Evolutionary conservation across 2,888 invertebrate species (phyloP).

Genomic region (Agrotis exclamationis): DNA sequence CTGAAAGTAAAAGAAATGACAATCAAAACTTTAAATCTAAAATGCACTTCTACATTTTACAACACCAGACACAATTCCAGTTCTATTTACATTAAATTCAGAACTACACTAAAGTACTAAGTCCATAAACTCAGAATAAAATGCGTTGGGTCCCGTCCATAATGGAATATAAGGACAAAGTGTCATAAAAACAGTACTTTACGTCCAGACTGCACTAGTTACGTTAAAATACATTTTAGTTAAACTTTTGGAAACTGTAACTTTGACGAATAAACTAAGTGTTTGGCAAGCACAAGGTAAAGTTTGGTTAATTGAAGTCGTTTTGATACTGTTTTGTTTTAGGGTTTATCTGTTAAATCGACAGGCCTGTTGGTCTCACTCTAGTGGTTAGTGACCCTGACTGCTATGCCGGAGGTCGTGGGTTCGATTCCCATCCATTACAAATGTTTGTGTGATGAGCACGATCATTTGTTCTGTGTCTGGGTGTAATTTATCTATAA

Average conservation of each 20-base stretch:
- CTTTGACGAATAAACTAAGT: conserved; percentile 33
- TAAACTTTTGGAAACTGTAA: conserved; percentile 41
- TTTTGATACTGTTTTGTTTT: conserved; percentile 26
- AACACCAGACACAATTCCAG: background rate
- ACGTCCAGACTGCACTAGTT: conserved; percentile 37
- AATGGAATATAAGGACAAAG: conserved; percentile 43
- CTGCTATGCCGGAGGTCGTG: too few relatives aligned
- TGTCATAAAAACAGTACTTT: conserved; percentile 48
- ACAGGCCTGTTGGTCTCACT: too few relatives aligned
- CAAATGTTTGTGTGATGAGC: too few relatives aligned
- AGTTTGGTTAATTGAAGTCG: conserved; percentile 40
- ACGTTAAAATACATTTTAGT: conserved; percentile 43
- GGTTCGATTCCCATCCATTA: too few relatives aligned
- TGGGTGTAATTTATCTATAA: too few relatives aligned
- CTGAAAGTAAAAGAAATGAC: conserved; percentile 4
- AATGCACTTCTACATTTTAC: conserved; percentile 24
- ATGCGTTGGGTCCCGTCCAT: conserved; percentile 36
- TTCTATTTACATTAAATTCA: conserved; percentile 33
- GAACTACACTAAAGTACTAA: conserved; percentile 34
- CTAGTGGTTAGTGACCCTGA: too few relatives aligned
- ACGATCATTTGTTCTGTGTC: too few relatives aligned
- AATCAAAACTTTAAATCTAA: conserved; percentile 6
- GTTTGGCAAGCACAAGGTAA: conserved; percentile 19
- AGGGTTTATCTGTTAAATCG: conserved; percentile 20
- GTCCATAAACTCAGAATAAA: conserved; percentile 30